Evolutionary conservation across 2,888 invertebrate species (phyloP), one percentile per base, ranked within the genome.

Genomic region (Leucozona laternaria): DNA sequence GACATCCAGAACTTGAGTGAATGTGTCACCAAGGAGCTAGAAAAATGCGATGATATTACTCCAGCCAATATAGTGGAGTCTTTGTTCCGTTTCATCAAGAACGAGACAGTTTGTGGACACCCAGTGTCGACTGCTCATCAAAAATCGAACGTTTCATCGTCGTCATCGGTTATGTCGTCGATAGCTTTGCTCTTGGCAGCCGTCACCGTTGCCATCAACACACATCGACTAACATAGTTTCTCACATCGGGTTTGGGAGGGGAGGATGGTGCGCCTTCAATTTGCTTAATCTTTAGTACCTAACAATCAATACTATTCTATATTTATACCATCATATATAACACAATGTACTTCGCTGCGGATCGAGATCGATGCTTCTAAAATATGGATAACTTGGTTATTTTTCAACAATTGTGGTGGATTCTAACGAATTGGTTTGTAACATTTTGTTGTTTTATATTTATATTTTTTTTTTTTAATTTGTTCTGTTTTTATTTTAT

Each of bases 21-120:
- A 0, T 92, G 92, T 60, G 88, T 92, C 70, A 91, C 92, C 1
- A 84, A 77, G 0, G 91, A 90, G 64, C 71, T 92, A 58, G 92
- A 92, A 68, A 89, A 82, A 15, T 92, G 91, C 64, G 87, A 87
- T 0, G 91, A 92, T 66, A 92, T 91, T 1, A 92, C 91, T 0
- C 91, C 91, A 3, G 91, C 91, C 11, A 92, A 92, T 79, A 90
- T 92, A 4, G 89, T 91, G 0, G 92, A 92, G 60, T 92, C 91
- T 0, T 91, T 92, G 91, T 92, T 92, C 37, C 90, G 90, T 57
- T 92, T 92, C 28, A 90, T 92, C 25, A 89, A 91, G 72, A 92
- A 92, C 55, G 92, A 91, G 79, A 92, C 91, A 0, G 83, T 91
- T 4, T 91, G 91, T 72, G 90, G 91, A 13, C 89, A 89, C 20